phyloP scores from a whole-genome alignment of 2,113 vertebrate species.

The Oostethus manadensis region DNA sequence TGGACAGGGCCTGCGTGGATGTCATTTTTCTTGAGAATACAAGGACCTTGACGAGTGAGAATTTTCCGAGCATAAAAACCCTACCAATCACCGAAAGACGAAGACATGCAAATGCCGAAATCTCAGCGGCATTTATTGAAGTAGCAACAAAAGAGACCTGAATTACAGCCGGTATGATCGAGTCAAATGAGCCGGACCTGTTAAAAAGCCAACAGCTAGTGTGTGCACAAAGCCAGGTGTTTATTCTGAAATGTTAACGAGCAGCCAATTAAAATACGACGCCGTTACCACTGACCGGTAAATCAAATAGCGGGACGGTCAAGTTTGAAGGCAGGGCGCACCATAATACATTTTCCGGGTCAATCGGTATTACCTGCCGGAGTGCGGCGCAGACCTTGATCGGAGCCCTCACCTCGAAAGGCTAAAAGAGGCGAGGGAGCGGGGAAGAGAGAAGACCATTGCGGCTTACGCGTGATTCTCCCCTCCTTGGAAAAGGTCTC shows the following conservation, averaged over 20 bases:
- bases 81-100: too few relatives aligned
- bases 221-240: constrained; percentile 7
- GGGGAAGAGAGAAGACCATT: constrained; percentile 51
- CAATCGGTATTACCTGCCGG: constrained; percentile 29
- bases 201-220: background rate
- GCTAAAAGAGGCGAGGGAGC: constrained; percentile 45
- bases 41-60: too few relatives aligned
- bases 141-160: too few relatives aligned
- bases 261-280: background rate
- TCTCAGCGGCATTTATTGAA: too few relatives aligned
- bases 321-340: constrained; percentile 28
- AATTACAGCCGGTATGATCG: background rate
- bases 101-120: too few relatives aligned
- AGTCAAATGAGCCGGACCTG: constrained; percentile 1
- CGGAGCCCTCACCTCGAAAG: constrained; percentile 20
- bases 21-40: too few relatives aligned
- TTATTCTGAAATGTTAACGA: constrained; percentile 17
- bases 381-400: constrained; percentile 47
- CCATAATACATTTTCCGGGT: constrained; percentile 22
- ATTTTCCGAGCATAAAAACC: too few relatives aligned
- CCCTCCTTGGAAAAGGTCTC: constrained; percentile 62
- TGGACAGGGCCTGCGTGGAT: too few relatives aligned
- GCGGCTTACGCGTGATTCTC: constrained; percentile 53
- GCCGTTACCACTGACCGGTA: constrained; percentile 8
- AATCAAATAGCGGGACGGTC: constrained; percentile 21